These are phyloP conservation scores for Bos indicus DNA, from an alignment of 2,113 vertebrate genomes.

Conservation along the genomic window DNA sequence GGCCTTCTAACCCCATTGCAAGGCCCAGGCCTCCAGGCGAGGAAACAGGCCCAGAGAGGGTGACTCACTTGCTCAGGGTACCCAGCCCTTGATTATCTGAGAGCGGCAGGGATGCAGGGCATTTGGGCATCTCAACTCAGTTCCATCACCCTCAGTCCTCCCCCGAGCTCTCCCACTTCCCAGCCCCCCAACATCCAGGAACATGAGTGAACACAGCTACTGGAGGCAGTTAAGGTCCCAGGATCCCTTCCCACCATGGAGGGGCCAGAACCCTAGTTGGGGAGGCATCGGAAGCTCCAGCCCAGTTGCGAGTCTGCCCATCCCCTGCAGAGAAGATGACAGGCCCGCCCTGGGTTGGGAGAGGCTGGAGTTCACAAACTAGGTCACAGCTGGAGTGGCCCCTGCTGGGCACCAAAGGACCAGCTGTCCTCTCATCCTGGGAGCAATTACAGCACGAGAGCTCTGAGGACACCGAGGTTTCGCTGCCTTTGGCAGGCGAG, in stretches of 20 bases:
- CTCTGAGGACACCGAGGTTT: background rate
- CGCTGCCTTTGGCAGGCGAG: background rate
- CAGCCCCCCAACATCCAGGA: background rate
- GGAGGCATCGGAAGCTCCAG: background rate
- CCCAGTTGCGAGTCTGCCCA: background rate
- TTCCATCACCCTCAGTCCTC: rapidly evolving
- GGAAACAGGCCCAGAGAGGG: background rate
- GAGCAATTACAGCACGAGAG: background rate
- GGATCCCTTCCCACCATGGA: background rate
- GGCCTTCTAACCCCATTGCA: background rate
- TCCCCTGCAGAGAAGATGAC: background rate
- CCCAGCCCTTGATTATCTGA: background rate
- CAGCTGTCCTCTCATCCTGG: background rate
- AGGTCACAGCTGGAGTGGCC: conserved; percentile 35
- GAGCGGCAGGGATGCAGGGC: rapidly evolving
- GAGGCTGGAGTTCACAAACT: background rate
- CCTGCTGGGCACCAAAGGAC: background rate
- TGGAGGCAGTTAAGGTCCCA: background rate
- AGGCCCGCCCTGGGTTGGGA: background rate
- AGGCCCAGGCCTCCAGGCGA: too few species aligned
- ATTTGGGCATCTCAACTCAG: background rate
- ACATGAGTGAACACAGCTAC: rapidly evolving
- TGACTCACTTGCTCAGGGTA: rapidly evolving
- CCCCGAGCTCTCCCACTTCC: background rate
- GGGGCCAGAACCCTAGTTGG: background rate